These are phyloP conservation scores for Stichopus horrens DNA, from an alignment of 53 echinoderm and acorn worm species.

Conservation along the genomic window DNA sequence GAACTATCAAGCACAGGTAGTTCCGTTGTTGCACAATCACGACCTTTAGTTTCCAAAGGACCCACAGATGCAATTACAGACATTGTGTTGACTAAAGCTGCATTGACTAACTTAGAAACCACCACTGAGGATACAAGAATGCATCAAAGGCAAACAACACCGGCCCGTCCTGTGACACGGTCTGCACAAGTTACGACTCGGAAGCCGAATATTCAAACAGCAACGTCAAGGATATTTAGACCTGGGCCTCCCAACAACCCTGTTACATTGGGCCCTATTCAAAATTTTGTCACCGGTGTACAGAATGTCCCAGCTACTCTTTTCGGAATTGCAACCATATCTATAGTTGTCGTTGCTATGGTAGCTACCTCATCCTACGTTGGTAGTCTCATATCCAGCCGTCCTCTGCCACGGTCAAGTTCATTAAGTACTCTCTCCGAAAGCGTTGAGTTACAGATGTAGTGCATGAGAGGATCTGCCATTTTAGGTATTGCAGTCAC, in stretches of 20 bases:
- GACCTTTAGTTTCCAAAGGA: no score
- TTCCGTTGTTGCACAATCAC: no score
- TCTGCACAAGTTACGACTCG: neutral
- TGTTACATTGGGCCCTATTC: slow-evolving; percentile 4
- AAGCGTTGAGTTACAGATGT: slow-evolving; percentile 9
- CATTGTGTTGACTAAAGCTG: no score
- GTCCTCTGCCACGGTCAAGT: neutral
- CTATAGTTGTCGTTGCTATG: neutral
- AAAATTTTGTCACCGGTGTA: neutral
- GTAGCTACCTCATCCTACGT: slow-evolving; percentile 9
- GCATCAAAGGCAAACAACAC: no score
- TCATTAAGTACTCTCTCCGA: neutral
- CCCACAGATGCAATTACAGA: no score
- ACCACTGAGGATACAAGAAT: neutral
- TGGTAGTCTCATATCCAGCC: neutral
- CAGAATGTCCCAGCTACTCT: neutral
- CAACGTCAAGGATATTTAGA: neutral
- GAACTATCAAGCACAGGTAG: neutral
- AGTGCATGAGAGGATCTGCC: neutral
- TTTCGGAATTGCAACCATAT: neutral
- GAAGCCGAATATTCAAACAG: neutral
- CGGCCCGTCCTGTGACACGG: neutral
- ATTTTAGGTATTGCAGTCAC: no score
- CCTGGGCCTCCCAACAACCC: neutral
- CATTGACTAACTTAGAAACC: no score